Evolutionary conservation across 2,888 invertebrate genomes (phyloP), one percentile per base, ranked within the genome.

Genomic region (Prosopocoilus inquinatus): DNA sequence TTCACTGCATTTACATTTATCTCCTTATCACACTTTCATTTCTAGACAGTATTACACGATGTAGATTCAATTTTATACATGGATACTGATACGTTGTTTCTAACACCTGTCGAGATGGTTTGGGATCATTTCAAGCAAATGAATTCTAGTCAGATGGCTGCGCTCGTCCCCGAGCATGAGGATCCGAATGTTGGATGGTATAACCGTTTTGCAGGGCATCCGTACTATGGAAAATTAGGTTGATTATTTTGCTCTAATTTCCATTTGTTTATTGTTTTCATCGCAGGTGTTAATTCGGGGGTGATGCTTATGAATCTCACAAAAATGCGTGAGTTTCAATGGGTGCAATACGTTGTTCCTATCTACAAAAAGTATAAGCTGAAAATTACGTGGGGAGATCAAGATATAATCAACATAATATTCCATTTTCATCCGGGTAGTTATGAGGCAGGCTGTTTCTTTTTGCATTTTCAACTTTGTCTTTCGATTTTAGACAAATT

Each of bases 261-360:
- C 15, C 9, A 9, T 32, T 46, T 3, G 13, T 46, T 12, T 33
- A 41, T 28, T 53, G 9, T 48, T 50, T 8, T 38, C 28, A 46
- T 68, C 71, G 48, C 70, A 90, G 96, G 96, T 55, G 85, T 97
- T 0, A 97, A 97, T 79, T 96, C 96, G 1, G 97, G 96, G 35
- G 95, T 97, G 0, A 96, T 97, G 96, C 77, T 97, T 48, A 97
- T 97, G 96, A 96, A 97, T 77, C 79, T 97, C 50, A 95, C 95
- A 0, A 83, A 92, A 69, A 92, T 97, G 91, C 80, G 96, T 58
- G 77, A 82, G 28, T 92, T 94, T 68, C 83, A 88, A 20, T 96
- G 96, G 95, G 86, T 87, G 56, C 84, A 89, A 58, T 89, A 91
- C 72, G 86, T 96, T 28, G 82, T 89, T 60, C 90, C 92, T 2